A percentile compares a stretch with the other conserved stretches of the same genome.
phyloP scores from a whole-genome alignment of 2,113 vertebrate species.

The Origma solitaria region DNA sequence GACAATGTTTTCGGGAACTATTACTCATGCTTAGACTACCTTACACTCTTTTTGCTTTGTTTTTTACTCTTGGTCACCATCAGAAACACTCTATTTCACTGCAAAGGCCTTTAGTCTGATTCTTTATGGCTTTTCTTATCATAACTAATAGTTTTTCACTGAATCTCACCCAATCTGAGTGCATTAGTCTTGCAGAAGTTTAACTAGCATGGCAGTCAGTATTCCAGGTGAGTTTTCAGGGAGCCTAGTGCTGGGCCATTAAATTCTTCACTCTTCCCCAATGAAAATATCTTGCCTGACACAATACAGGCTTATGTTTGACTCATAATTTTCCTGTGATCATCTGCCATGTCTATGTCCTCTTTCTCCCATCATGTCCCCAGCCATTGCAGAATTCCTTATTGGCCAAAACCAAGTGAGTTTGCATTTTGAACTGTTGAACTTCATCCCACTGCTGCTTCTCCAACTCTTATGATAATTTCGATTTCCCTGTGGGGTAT shows the following conservation, averaged over 20 bases:
- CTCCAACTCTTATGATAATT: neutral
- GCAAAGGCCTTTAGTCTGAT: neutral
- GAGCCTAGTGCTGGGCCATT: neutral
- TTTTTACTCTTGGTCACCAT: neutral
- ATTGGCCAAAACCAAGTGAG: accelerated
- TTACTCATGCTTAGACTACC: neutral
- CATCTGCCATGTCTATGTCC: neutral
- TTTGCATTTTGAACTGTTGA: neutral
- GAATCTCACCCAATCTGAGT: neutral
- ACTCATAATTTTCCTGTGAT: neutral
- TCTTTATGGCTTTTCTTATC: neutral
- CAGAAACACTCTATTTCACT: neutral
- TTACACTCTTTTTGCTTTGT: neutral
- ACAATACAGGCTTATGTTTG: neutral
- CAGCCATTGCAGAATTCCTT: neutral
- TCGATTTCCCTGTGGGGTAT: neutral
- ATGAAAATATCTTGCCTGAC: neutral
- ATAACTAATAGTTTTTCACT: neutral
- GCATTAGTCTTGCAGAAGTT: neutral
- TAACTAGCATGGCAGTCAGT: neutral
- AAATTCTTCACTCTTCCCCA: neutral
- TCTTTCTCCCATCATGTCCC: neutral
- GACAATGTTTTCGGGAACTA: neutral
- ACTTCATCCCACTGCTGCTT: neutral
- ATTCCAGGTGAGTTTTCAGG: neutral